Conservation (phyloP, 2,113 vertebrate genomes). For the Nesogale talazaci region DNA sequence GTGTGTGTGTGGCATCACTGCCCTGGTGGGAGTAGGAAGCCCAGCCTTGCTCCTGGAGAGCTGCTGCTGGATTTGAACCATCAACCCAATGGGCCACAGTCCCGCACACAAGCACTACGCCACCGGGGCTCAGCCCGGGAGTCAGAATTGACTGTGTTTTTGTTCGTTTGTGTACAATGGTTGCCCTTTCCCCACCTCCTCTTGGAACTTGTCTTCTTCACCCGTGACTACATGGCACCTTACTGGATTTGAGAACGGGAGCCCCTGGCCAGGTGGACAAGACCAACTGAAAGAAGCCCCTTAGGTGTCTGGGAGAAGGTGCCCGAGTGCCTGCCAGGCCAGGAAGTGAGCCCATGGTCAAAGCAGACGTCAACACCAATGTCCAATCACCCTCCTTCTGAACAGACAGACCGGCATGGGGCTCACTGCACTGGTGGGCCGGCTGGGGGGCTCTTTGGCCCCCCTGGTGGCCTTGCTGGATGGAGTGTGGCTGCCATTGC, state of each 20-base stretch:
- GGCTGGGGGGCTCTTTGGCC: slow-evolving; percentile 87
- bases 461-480: slow-evolving; percentile 89
- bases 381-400: neutral
- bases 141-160: no score
- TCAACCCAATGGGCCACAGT: no score
- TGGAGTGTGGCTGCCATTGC: slow-evolving; percentile 87
- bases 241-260: neutral
- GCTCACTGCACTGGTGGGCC: slow-evolving; percentile 87
- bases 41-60: no score
- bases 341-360: neutral
- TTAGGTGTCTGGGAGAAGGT: neutral
- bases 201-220: slow-evolving; percentile 24
- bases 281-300: neutral
- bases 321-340: neutral
- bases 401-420: slow-evolving; percentile 91
- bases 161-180: no score
- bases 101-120: no score
- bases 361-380: neutral
- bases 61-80: no score
- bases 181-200: neutral
- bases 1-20: no score
- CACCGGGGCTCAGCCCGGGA: no score
- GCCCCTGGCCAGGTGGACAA: neutral
- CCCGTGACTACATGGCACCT: neutral
- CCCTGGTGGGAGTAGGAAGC: no score